phyloP scores from a whole-genome alignment of 2,797 vertebrate genomes.

The Pseudochirops cupreus region DNA sequence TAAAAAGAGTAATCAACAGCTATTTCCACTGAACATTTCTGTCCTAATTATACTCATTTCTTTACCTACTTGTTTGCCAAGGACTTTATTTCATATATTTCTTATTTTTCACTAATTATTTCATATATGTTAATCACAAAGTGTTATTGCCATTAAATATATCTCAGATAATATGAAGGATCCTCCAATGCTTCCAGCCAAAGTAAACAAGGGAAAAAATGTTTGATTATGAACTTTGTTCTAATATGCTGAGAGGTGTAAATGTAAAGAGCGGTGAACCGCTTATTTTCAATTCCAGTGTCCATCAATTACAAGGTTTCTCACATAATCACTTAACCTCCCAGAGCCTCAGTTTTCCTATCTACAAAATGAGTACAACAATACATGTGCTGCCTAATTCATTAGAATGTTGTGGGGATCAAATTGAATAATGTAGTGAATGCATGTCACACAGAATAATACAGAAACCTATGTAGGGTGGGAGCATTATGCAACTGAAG shows the following conservation, averaged over 20 bases:
- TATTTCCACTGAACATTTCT: conserved; percentile 1
- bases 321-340: not conserved
- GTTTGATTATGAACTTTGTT: not conserved
- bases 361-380: not conserved
- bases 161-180: not conserved
- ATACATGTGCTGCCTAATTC: not conserved
- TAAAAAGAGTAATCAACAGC: not conserved
- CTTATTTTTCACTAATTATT: not conserved
- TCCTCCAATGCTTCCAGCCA: not conserved
- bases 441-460: not conserved
- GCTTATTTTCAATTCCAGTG: not conserved
- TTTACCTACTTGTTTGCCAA: not conserved
- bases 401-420: not conserved
- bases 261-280: not conserved
- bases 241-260: not conserved
- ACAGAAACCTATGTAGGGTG: not conserved
- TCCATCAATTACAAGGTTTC: not conserved
- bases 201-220: not conserved
- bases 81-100: conserved; percentile 5
- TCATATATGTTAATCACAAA: not conserved
- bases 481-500: not conserved
- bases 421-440: not conserved
- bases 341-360: not conserved
- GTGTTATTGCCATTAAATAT: not conserved
- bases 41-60: not conserved